Evolutionary conservation across 2,888 invertebrate genomes (phyloP).

Genomic region (Dioctria rufipes): DNA sequence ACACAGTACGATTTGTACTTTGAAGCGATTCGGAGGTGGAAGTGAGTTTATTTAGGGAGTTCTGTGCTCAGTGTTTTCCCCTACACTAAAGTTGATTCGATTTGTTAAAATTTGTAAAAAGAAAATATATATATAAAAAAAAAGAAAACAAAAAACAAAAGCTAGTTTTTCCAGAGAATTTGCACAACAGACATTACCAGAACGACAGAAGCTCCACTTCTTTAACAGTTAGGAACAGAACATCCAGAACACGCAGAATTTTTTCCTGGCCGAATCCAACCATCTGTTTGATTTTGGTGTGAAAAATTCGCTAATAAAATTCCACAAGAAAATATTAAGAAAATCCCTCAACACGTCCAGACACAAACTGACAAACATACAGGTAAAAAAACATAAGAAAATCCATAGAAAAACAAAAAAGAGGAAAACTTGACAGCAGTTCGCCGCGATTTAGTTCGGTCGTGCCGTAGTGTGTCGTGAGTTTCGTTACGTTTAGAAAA

Average conservation of each 20-base stretch:
- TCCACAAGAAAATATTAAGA: conserved; percentile 20
- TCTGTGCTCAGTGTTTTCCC: conserved; percentile 41
- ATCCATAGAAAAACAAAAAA: conserved; percentile 38
- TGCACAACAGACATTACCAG: background rate
- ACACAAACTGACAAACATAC: conserved; percentile 38
- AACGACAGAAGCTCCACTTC: background rate
- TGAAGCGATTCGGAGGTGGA: conserved; percentile 65
- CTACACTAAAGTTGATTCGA: conserved; percentile 15
- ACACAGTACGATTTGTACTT: conserved; percentile 66
- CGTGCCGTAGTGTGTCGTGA: conserved; percentile 6
- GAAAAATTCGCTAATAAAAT: conserved; percentile 15
- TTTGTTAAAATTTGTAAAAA: background rate
- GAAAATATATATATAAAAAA: too few species aligned
- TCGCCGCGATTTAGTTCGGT: conserved; percentile 7
- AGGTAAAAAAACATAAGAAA: conserved; percentile 50
- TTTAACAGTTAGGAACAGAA: conserved; percentile 8
- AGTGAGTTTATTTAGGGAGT: conserved; percentile 24
- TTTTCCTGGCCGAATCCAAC: conserved; percentile 12
- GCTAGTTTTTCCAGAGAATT: background rate
- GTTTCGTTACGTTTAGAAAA: background rate
- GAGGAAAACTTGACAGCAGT: conserved; percentile 48
- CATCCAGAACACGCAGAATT: conserved; percentile 24
- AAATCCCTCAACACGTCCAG: conserved; percentile 37
- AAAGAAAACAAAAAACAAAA: background rate
- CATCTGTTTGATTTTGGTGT: conserved; percentile 46